Evolutionary conservation across 2,888 invertebrate genomes (phyloP).

Genomic region (Lucinisca nassula): DNA sequence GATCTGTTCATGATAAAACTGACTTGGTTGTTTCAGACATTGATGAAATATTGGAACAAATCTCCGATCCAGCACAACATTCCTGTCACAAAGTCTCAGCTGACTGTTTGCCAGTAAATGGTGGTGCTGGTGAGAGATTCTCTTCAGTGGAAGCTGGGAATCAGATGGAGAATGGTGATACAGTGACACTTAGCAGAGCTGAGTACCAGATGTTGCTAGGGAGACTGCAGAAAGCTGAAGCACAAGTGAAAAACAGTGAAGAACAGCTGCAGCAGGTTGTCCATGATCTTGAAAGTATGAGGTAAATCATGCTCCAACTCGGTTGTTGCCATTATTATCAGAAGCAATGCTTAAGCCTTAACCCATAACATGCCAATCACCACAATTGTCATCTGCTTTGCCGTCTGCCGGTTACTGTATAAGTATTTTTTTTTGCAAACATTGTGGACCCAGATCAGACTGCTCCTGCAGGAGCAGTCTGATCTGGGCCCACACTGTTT

Average conservation of each 20-base stretch:
- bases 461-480: no score
- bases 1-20: no score
- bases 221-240: constrained; percentile 90
- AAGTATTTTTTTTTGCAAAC: no score
- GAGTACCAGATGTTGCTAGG: constrained; percentile 68
- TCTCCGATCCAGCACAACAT: neutral
- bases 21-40: neutral
- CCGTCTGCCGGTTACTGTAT: no score
- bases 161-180: neutral
- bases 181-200: constrained; percentile 43
- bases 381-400: no score
- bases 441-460: no score
- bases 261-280: constrained; percentile 73
- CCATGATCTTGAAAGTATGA: constrained; percentile 76
- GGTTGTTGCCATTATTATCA: no score
- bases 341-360: no score
- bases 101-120: neutral
- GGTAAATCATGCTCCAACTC: no score
- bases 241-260: constrained; percentile 63
- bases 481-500: no score
- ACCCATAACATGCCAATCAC: no score
- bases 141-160: neutral
- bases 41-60: neutral
- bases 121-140: neutral
- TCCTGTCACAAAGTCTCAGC: neutral